These are phyloP conservation scores for Fragum sueziense DNA, from an alignment of 2,888 invertebrate genomes.

Conservation along the genomic window DNA sequence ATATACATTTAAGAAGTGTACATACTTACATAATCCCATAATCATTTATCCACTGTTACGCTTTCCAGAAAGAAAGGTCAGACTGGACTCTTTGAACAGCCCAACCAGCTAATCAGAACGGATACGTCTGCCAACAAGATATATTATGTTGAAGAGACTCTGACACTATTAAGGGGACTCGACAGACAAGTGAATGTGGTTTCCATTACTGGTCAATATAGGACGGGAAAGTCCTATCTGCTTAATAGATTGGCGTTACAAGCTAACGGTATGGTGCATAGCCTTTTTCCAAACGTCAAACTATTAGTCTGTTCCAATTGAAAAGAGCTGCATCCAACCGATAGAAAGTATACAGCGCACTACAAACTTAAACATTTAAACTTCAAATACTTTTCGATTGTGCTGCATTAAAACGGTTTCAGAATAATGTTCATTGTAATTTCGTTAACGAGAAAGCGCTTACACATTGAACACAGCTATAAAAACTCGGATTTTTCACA, in stretches of 20 bases:
- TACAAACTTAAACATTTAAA: too few species aligned
- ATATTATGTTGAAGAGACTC: neutral
- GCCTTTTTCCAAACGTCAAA: neutral
- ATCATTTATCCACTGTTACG: neutral
- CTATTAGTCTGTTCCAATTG: too few species aligned
- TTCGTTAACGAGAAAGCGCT: too few species aligned
- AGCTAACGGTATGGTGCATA: neutral
- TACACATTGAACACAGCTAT: too few species aligned
- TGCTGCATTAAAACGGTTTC: too few species aligned
- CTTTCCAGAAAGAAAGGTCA: too few species aligned
- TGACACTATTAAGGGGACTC: neutral
- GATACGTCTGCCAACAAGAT: neutral
- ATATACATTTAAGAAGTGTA: neutral
- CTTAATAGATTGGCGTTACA: neutral
- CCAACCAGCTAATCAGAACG: neutral
- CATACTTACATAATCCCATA: neutral
- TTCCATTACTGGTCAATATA: neutral
- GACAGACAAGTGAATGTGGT: neutral
- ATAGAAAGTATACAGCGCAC: too few species aligned
- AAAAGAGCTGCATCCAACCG: too few species aligned
- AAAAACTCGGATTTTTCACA: too few species aligned
- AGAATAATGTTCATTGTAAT: too few species aligned
- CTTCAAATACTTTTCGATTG: too few species aligned
- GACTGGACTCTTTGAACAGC: neutral
- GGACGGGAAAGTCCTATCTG: constrained; percentile 4